phyloP scores from a whole-genome alignment of 2,113 vertebrate species.

The Cephalopterus ornatus region DNA sequence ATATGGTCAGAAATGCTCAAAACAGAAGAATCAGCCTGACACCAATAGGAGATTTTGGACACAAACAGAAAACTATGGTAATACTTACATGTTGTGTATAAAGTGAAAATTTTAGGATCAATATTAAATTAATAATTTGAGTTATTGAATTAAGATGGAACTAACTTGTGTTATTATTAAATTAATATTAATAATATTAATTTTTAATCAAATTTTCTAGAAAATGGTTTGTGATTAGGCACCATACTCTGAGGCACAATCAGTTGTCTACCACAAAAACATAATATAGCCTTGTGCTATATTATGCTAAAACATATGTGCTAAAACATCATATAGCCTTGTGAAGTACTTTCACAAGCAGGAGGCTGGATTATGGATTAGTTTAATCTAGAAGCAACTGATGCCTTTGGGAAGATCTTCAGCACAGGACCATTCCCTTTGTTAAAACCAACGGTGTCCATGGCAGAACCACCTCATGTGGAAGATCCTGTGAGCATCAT shows the following conservation, averaged over 20 bases:
- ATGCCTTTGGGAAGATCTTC: not conserved
- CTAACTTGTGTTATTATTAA: not conserved
- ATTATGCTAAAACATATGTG: too few relatives aligned
- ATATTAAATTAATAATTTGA: not conserved
- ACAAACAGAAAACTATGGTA: not conserved
- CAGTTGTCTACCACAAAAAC: not conserved
- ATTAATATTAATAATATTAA: not conserved
- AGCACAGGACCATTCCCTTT: not conserved
- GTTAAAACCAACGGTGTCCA: not conserved
- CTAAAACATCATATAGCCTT: not conserved
- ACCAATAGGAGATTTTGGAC: not conserved
- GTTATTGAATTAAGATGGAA: not conserved
- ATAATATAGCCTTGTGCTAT: not conserved
- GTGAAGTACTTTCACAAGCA: not conserved
- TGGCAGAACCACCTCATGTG: not conserved
- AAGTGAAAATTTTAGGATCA: not conserved
- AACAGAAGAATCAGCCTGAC: not conserved
- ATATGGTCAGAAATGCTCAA: not conserved
- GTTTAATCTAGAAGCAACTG: not conserved
- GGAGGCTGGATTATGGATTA: not conserved
- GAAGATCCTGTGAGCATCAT: not conserved
- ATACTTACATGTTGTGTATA: not conserved
- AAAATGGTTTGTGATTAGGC: not conserved
- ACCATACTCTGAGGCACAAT: not conserved
- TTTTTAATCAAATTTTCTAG: not conserved